Evolutionary conservation across 2,888 invertebrate species (phyloP).

Genomic region (Plebejus argus): DNA sequence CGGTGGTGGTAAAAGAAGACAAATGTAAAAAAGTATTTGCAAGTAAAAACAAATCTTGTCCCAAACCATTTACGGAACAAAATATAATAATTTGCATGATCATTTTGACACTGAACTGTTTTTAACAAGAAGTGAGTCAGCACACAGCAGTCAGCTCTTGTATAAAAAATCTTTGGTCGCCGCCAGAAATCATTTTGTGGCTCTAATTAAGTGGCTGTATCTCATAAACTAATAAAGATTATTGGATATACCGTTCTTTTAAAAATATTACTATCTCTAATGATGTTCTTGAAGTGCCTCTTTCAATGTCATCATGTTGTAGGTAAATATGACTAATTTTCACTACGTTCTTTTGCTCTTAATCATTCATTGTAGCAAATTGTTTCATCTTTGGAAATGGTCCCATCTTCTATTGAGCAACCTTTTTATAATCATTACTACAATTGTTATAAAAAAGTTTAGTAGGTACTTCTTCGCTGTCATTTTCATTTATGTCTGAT

Average conservation of each 20-base stretch:
- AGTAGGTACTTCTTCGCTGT: background rate
- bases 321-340: background rate
- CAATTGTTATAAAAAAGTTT: background rate
- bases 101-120: background rate
- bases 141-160: background rate
- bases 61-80: background rate
- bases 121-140: slow-evolving; percentile 1
- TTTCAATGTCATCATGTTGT: background rate
- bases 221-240: background rate
- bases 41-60: background rate
- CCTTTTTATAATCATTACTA: background rate
- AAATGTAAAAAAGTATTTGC: background rate
- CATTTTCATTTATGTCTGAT: slow-evolving; percentile 1
- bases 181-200: background rate
- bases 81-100: background rate
- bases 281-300: background rate
- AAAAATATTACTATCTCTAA: background rate
- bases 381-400: background rate
- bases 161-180: background rate
- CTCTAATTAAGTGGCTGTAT: background rate
- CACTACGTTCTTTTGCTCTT: background rate
- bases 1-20: background rate
- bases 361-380: background rate
- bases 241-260: background rate
- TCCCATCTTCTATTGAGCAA: background rate